Base-by-base conservation (phyloP, 2,888 invertebrate species). In the Dryadula phaetusa region DNA sequence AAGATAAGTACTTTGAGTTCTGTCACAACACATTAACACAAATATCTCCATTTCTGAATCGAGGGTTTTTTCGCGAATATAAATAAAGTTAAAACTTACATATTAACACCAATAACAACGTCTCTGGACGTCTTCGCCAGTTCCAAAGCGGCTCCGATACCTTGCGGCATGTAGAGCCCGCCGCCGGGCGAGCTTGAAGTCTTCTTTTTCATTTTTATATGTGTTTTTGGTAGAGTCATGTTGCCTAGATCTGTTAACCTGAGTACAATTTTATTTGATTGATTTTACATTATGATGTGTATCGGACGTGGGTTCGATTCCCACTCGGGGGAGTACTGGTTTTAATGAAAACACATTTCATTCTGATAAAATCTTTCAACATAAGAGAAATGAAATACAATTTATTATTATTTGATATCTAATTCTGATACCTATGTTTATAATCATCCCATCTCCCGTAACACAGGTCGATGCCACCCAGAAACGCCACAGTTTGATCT, bases 381-480 rank as follows among this genome's bases (percentile, higher is more conserved):
- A n/a, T n/a, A n/a, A n/a, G n/a, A n/a, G n/a, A n/a, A n/a, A n/a
- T n/a, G n/a, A n/a, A n/a, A n/a, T n/a, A n/a, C n/a, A n/a, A n/a
- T n/a, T n/a, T n/a, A n/a, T n/a, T n/a, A n/a, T n/a, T n/a, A n/a
- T n/a, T n/a, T n/a, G n/a, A n/a, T n/a, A n/a, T n/a, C n/a, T n/a
- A n/a, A n/a, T n/a, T n/a, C n/a, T n/a, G n/a, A n/a, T n/a, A 96
- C 96, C 95, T 95, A 88, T 99, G 99, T 64, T 94, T 94, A 70
- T 95, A 94, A 82, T 98, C 97, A 84, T 99, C 99, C 99, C 99
- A 99, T 64, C 99, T 94, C 0, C 99, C 99, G 78, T 98, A 99
- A 85, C 99, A 99, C n/a, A 99, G 93, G 92, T 99, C 99, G 72
- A 99, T 95, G 37, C 99, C 99, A 3, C 99, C 99, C 1, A 99